Conservation (phyloP, 2,797 vertebrate genomes). For the Rhinoraja longicauda region DNA sequence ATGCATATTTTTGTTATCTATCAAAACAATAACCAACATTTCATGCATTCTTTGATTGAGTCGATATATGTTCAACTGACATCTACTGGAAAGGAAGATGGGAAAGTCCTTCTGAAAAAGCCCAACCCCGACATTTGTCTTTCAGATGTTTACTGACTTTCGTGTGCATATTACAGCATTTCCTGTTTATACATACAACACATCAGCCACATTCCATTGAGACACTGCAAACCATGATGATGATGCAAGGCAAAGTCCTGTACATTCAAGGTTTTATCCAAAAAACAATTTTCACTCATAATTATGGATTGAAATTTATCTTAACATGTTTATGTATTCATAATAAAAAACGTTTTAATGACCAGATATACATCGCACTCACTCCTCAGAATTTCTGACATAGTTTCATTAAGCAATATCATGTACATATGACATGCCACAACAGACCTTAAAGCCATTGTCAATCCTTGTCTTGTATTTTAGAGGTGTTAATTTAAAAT, state of each 20-base stretch:
- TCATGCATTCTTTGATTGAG: too few relatives aligned
- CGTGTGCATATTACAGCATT: not conserved
- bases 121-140: not conserved
- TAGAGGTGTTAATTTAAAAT: not conserved
- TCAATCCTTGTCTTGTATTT: not conserved
- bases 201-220: not conserved
- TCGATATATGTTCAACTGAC: not conserved
- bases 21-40: too few relatives aligned
- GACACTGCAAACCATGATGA: not conserved
- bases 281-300: not conserved
- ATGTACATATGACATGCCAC: constrained; percentile 10
- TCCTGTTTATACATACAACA: not conserved
- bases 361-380: not conserved
- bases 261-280: not conserved
- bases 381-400: not conserved
- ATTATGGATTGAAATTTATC: not conserved
- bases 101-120: not conserved
- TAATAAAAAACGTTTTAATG: not conserved
- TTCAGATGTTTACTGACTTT: too few relatives aligned
- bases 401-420: not conserved
- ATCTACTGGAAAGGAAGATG: not conserved
- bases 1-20: too few relatives aligned
- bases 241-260: not conserved
- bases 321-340: not conserved
- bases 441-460: not conserved